Evolutionary conservation across 2,797 vertebrate species (phyloP).

Genomic region (Nyctalus aviator): DNA sequence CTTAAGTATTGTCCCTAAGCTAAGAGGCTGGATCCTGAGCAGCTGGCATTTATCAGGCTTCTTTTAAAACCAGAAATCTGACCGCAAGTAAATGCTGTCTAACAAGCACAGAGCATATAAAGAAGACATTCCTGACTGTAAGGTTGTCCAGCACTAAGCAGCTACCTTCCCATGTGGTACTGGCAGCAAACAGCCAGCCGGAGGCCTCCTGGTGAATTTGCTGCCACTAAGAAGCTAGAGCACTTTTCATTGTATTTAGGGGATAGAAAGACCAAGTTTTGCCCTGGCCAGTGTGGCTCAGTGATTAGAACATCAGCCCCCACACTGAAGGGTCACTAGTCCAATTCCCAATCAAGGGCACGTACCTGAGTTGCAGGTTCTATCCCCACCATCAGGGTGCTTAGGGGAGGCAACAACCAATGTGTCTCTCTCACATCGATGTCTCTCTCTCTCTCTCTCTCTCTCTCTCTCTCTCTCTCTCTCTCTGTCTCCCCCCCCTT

Average conservation of each 20-base stretch:
- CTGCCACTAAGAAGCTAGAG: neutral
- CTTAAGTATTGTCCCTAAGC: neutral
- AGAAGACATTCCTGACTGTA: neutral
- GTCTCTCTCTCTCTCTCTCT: too few relatives aligned
- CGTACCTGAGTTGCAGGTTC: too few relatives aligned
- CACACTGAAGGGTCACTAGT: too few relatives aligned
- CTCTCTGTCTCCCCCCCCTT: too few relatives aligned
- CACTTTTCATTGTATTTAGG: neutral
- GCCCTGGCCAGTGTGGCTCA: too few relatives aligned
- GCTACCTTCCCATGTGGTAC: neutral
- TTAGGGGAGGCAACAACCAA: too few relatives aligned
- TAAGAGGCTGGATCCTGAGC: neutral
- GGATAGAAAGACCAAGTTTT: neutral
- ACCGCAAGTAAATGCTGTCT: conserved; percentile 32
- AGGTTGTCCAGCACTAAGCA: neutral
- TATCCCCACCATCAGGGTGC: too few relatives aligned
- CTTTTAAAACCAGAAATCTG: neutral
- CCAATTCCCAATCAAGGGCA: too few relatives aligned
- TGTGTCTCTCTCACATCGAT: too few relatives aligned
- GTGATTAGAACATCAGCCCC: too few relatives aligned
- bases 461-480: too few relatives aligned
- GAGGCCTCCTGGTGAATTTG: neutral
- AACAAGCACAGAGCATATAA: conserved; percentile 5
- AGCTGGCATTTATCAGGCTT: conserved; percentile 10
- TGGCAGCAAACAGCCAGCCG: neutral